phyloP scores from a whole-genome alignment of 2,113 vertebrate species.

The Todiramphus chloris region DNA sequence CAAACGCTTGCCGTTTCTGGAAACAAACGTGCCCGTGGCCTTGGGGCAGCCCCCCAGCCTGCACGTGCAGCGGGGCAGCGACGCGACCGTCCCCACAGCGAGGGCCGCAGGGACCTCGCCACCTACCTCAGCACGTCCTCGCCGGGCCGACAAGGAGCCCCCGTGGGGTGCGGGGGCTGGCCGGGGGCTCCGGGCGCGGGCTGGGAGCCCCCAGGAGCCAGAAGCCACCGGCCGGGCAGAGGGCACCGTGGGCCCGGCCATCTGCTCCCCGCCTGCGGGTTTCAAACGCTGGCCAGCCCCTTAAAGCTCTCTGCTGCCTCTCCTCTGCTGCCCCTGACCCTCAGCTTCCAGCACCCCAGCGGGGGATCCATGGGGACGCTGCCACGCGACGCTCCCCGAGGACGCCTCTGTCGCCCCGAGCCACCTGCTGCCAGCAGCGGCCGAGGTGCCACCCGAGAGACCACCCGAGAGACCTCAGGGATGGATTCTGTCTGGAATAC shows the following conservation, averaged over 20 bases:
- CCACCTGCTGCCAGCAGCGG: not conserved
- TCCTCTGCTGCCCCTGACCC: not conserved
- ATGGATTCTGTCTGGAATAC: not conserved
- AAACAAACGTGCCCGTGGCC: accelerated
- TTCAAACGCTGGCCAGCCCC: accelerated
- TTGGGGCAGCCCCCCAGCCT: not conserved
- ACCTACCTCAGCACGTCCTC: accelerated
- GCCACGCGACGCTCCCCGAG: accelerated
- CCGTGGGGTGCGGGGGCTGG: not conserved
- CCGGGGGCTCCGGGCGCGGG: too few relatives aligned
- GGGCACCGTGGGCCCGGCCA: not conserved
- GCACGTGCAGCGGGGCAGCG: not conserved
- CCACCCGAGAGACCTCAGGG: too few relatives aligned
- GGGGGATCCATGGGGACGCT: not conserved
- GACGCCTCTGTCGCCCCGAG: not conserved
- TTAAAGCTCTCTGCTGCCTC: not conserved
- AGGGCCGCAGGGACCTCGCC: not conserved
- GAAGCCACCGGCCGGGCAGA: too few relatives aligned
- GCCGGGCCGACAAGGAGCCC: not conserved
- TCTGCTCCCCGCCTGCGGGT: not conserved
- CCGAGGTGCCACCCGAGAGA: too few relatives aligned
- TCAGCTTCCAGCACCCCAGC: not conserved
- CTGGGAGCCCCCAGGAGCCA: not conserved
- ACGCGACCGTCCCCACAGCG: accelerated
- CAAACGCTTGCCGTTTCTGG: not conserved